A percentile compares a stretch with the other conserved stretches of the same genome.
phyloP scores from a whole-genome alignment of 2,888 invertebrate species.

The Agriopis marginaria region DNA sequence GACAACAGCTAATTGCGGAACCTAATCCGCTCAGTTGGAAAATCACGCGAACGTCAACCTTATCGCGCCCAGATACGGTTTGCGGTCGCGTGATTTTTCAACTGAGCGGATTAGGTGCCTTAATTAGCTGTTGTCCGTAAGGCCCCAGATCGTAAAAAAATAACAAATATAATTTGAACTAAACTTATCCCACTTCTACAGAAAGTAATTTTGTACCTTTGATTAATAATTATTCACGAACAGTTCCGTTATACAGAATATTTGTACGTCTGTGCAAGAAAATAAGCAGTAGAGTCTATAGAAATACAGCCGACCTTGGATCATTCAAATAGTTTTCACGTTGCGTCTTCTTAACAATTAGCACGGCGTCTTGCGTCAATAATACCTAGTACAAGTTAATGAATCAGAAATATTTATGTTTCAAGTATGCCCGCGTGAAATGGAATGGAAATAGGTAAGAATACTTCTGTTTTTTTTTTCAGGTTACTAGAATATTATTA shows the following conservation, averaged over 20 bases:
- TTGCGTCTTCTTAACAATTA: constrained; percentile 31
- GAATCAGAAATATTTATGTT: constrained; percentile 24
- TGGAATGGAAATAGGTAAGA: not conserved
- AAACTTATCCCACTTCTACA: not conserved
- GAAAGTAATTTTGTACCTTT: not conserved
- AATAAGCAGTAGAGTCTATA: constrained; percentile 1
- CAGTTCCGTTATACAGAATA: not conserved
- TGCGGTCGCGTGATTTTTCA: too few relatives aligned
- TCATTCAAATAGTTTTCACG: constrained; percentile 34
- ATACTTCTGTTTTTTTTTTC: not conserved
- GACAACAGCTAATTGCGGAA: too few relatives aligned
- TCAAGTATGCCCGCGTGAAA: not conserved
- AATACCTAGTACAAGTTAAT: constrained; percentile 21
- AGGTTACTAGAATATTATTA: too few relatives aligned
- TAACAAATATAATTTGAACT: not conserved
- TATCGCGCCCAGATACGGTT: too few relatives aligned
- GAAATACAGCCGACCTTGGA: constrained; percentile 27
- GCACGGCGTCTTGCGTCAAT: constrained; percentile 25
- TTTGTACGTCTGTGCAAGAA: not conserved
- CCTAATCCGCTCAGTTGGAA: too few relatives aligned
- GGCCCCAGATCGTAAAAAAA: too few relatives aligned
- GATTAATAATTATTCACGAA: too few relatives aligned
- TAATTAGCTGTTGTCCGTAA: too few relatives aligned
- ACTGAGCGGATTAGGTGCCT: too few relatives aligned
- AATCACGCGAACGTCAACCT: too few relatives aligned